Evolutionary conservation across 2,888 invertebrate species (phyloP).

Genomic region (Tanytarsus gracilentus): DNA sequence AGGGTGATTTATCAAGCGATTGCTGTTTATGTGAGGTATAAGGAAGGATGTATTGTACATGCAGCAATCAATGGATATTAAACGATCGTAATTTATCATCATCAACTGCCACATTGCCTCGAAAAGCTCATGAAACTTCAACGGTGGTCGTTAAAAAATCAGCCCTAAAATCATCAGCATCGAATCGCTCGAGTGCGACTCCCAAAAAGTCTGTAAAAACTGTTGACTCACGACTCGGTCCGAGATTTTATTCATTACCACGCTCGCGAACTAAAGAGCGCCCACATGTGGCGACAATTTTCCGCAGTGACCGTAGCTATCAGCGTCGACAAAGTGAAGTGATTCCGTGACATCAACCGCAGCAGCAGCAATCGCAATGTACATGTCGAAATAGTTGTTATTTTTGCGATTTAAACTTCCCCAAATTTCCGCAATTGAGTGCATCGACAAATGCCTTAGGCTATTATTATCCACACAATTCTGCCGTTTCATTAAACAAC

Average conservation of each 20-base stretch:
- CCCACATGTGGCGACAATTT: slow-evolving; percentile 25
- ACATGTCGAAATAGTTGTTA: slow-evolving; percentile 27
- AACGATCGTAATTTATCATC: slow-evolving; percentile 28
- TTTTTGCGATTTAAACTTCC: slow-evolving; percentile 27
- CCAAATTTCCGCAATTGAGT: slow-evolving; percentile 11
- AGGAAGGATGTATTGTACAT: slow-evolving; percentile 26
- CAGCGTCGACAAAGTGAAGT: slow-evolving; percentile 10
- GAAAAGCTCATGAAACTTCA: slow-evolving; percentile 18
- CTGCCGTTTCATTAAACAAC: slow-evolving; percentile 18
- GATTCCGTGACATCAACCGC: slow-evolving; percentile 29
- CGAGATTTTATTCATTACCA: slow-evolving; percentile 20
- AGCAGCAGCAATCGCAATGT: slow-evolving; percentile 10
- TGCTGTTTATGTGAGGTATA: neutral
- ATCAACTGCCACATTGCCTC: slow-evolving; percentile 15
- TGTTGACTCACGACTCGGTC: neutral
- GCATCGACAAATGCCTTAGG: slow-evolving; percentile 24
- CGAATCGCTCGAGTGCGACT: slow-evolving; percentile 10
- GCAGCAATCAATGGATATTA: slow-evolving; percentile 25
- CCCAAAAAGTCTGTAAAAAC: slow-evolving; percentile 22
- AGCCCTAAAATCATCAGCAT: slow-evolving; percentile 9
- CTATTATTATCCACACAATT: slow-evolving; percentile 23
- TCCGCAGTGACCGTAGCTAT: neutral
- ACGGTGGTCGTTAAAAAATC: slow-evolving; percentile 6
- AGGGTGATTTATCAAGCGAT: neutral
- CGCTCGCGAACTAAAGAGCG: neutral